Percentiles rank a stretch among this genome's conserved stretches.
Conservation (phyloP, 1,140 invertebrate genomes). For the Drosophila novamexicana region DNA sequence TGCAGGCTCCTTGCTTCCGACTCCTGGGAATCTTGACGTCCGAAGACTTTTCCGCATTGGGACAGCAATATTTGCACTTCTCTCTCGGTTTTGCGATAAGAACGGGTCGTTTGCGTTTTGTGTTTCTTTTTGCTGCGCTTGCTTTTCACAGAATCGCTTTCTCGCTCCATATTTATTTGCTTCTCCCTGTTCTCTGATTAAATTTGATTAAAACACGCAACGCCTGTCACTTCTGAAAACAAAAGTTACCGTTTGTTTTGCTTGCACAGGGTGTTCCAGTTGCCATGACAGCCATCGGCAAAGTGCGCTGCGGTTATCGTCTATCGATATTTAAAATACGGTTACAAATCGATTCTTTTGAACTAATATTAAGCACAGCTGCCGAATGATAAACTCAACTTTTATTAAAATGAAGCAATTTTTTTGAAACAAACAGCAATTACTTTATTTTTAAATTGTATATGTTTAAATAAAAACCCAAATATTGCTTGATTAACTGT, state of each 20-base stretch:
- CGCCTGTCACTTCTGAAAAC: background rate
- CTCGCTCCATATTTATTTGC: slow-evolving; percentile 4
- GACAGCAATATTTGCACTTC: slow-evolving; percentile 63
- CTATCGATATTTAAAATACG: background rate
- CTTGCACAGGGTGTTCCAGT: slow-evolving; percentile 9
- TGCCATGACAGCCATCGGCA: slow-evolving; percentile 1
- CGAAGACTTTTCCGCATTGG: slow-evolving; percentile 9
- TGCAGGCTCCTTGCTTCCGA: slow-evolving; percentile 42
- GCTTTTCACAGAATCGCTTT: background rate
- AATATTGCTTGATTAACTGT: too few relatives aligned
- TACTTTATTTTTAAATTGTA: too few relatives aligned
- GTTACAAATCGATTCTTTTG: background rate
- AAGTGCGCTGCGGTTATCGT: background rate
- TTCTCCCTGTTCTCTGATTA: background rate
- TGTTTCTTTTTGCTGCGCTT: slow-evolving; percentile 44
- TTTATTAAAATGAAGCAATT: too few relatives aligned
- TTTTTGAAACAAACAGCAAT: too few relatives aligned
- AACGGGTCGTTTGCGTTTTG: slow-evolving; percentile 64
- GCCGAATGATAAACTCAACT: too few relatives aligned
- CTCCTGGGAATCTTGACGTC: slow-evolving; percentile 7
- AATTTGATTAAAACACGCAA: background rate
- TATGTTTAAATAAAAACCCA: background rate
- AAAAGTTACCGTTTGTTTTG: slow-evolving; percentile 40
- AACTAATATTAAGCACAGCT: background rate
- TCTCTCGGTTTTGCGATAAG: slow-evolving; percentile 58